Evolutionary conservation across 2,888 invertebrate species (phyloP).

Genomic region (Graphium colonna): DNA sequence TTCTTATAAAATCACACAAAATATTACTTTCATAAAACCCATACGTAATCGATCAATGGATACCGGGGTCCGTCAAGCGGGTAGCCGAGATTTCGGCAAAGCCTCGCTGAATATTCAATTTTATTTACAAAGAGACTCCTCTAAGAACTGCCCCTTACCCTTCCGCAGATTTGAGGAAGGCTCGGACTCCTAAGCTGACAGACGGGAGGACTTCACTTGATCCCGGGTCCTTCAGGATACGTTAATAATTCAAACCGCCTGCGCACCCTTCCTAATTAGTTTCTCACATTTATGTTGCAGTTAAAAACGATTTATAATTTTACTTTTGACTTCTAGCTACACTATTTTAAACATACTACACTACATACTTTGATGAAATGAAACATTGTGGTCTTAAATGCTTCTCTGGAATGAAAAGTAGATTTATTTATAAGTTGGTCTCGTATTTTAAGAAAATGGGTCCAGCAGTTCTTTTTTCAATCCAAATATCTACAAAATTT

Average conservation of each 20-base stretch:
- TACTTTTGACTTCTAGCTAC: too few species aligned
- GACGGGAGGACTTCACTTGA: constrained; percentile 12
- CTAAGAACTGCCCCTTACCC: constrained; percentile 47
- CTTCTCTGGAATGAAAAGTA: too few species aligned
- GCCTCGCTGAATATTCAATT: constrained; percentile 75
- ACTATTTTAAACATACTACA: too few species aligned
- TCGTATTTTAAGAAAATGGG: too few species aligned
- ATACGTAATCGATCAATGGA: constrained; percentile 38
- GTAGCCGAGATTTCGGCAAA: constrained; percentile 67
- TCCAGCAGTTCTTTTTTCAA: too few species aligned
- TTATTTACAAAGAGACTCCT: constrained; percentile 65
- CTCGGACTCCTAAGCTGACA: constrained; percentile 4
- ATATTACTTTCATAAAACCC: neutral
- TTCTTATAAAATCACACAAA: too few species aligned
- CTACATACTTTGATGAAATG: too few species aligned
- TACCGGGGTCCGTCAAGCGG: constrained; percentile 44
- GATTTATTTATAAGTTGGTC: too few species aligned
- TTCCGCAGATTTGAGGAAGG: neutral
- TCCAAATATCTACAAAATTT: too few species aligned
- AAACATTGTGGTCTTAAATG: too few species aligned
- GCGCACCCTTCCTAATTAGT: constrained; percentile 11
- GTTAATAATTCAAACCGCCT: constrained; percentile 16
- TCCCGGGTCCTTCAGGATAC: neutral
- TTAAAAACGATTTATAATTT: too few species aligned
- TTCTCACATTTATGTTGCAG: neutral